Base-by-base conservation (phyloP, 2,113 vertebrate genomes). In the Syngnathus floridae region DNA sequence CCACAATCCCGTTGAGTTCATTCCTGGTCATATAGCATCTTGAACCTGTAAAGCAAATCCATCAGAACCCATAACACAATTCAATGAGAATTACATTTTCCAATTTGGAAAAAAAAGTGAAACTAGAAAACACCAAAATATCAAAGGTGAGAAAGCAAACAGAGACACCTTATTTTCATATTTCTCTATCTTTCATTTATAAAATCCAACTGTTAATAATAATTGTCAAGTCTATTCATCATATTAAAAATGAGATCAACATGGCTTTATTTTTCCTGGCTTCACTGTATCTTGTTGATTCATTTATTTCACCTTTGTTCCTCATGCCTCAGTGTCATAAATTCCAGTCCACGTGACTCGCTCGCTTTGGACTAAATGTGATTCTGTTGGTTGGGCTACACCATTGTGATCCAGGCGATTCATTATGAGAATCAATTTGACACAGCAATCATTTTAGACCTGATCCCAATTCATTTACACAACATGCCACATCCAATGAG, bases 401-500 rank as follows among this genome's bases (percentile, higher is more conserved):
- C 40, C 49, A 37, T 22, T 65, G 48, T 74, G 67, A 77, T 36
- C 66, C 71, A 66, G 66, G 51, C 31, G 65, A 64, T 58, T 45
- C 65, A 69, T 62, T 71, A 49, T 77, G 65, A 76, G 70, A 59
- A 65, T 75, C 38, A 7, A 31, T 71, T 78, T 77, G 11, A 60
- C 41, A 59, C 1, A 55, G 45, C 79, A 67, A 83, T 79, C 69
- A 81, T 76, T 85, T 78, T 56, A 69, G 37, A 75, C 69, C 62
- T 66, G 66, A 72, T 70, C 73, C 67, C 66, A 62, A 69, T n/a
- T 51, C 17, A 48, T n/a, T 17, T 7, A 19, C 46, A 7, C 17
- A 74, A 69, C 69, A 64, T 64, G 59, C 0, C 19, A 13, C 41
- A 73, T 82, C 75, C 82, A 74, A 84, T 72, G 67, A 71, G 58